Conservation (phyloP, 1,140 invertebrate species). For the Zophobas morio region DNA sequence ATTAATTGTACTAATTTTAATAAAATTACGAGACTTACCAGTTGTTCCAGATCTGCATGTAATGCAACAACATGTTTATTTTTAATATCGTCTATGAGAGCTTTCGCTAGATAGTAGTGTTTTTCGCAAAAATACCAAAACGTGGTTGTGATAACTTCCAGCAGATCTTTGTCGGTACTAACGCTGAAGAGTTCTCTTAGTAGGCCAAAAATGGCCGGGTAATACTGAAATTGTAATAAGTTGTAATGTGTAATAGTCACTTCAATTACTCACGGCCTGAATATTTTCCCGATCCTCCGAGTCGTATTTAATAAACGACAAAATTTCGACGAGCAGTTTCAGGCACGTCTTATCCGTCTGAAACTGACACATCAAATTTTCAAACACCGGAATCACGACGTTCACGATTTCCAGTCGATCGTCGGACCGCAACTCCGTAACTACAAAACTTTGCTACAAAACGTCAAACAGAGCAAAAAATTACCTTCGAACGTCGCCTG, state of each 20-base stretch:
- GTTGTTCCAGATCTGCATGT: neutral
- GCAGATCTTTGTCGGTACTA: neutral
- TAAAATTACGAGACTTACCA: conserved; percentile 7
- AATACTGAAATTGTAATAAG: neutral
- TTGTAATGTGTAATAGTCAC: neutral
- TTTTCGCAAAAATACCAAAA: neutral
- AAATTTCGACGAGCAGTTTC: neutral
- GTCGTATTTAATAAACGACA: conserved; percentile 8
- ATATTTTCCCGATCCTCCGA: neutral
- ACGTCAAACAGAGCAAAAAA: neutral
- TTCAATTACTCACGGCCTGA: neutral
- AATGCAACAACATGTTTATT: neutral
- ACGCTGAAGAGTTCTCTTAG: neutral
- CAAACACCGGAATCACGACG: neutral
- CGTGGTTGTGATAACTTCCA: conserved; percentile 1
- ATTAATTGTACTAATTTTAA: neutral
- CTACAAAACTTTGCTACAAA: conserved; percentile 12
- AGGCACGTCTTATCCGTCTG: neutral
- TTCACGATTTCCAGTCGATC: neutral
- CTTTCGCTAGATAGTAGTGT: neutral
- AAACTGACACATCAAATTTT: neutral
- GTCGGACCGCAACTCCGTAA: neutral
- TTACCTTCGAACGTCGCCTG: neutral
- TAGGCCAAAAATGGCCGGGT: neutral
- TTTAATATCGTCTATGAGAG: conserved; percentile 6